A percentile compares a stretch with the other conserved stretches of the same genome.
These are phyloP conservation scores for Polypterus bichir DNA, from an alignment of 2,113 vertebrate genomes.

Conservation along the genomic window DNA sequence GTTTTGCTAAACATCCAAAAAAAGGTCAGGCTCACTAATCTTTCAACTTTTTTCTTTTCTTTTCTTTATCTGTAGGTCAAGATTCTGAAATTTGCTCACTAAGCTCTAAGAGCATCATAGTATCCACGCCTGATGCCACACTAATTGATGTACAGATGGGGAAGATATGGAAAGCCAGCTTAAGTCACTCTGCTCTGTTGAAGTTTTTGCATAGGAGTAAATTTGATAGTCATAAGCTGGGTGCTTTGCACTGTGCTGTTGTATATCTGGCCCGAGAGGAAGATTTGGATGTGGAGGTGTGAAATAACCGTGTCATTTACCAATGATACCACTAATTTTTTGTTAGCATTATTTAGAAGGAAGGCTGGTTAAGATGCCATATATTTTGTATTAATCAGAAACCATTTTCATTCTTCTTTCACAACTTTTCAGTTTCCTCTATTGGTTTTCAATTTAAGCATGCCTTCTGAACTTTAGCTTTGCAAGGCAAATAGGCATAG, in stretches of 20 bases:
- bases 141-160: constrained; percentile 55
- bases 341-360: too few relatives aligned
- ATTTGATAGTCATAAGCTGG: constrained; percentile 59
- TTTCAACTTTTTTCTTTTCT: constrained; percentile 4
- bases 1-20: too few relatives aligned
- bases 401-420: too few relatives aligned
- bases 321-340: too few relatives aligned
- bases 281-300: constrained; percentile 45
- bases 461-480: too few relatives aligned
- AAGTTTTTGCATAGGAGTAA: constrained; percentile 42
- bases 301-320: neutral
- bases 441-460: too few relatives aligned
- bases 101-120: constrained; percentile 24
- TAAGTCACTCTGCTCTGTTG: constrained; percentile 50
- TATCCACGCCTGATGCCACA: constrained; percentile 27
- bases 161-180: constrained; percentile 37
- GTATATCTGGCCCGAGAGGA: constrained; percentile 46
- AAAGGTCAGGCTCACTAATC: neutral
- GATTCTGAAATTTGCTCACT: constrained; percentile 32
- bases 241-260: constrained; percentile 69
- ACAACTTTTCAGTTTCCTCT: too few relatives aligned
- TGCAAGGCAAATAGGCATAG: too few relatives aligned
- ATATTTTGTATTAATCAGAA: too few relatives aligned
- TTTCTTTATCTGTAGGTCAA: constrained; percentile 28
- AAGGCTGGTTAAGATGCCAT: too few relatives aligned